Percentiles rank a stretch among this genome's conserved stretches.
Conservation (phyloP, 2,797 vertebrate species). For the Gymnopithys bicolor region DNA sequence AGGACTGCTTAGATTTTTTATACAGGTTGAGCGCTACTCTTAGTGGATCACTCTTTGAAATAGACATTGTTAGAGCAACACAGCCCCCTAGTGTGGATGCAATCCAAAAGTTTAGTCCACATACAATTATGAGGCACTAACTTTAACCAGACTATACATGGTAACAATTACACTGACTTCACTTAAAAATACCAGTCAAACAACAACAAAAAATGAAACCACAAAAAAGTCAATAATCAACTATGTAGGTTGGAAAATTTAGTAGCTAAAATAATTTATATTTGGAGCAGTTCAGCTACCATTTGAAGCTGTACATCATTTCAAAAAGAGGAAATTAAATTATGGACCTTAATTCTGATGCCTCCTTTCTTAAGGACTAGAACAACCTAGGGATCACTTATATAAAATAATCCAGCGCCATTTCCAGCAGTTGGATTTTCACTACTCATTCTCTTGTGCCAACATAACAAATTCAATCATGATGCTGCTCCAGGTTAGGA, state of each 20-base stretch:
- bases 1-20: neutral
- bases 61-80: neutral
- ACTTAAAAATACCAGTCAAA: neutral
- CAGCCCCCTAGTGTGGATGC: constrained; percentile 35
- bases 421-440: neutral
- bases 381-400: neutral
- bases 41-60: neutral
- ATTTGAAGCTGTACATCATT: neutral
- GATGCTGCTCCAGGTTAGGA: neutral
- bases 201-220: neutral
- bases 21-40: neutral
- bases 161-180: neutral
- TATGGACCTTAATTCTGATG: neutral
- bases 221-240: neutral
- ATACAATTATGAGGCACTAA: neutral
- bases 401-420: neutral
- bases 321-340: neutral
- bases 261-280: neutral
- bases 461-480: neutral
- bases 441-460: neutral
- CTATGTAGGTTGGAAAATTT: neutral
- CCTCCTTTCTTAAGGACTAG: neutral
- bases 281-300: neutral
- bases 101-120: neutral
- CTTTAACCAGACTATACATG: neutral